Base-by-base conservation (phyloP, 2,797 vertebrate genomes). In the Lagocephalus sceleratus region DNA sequence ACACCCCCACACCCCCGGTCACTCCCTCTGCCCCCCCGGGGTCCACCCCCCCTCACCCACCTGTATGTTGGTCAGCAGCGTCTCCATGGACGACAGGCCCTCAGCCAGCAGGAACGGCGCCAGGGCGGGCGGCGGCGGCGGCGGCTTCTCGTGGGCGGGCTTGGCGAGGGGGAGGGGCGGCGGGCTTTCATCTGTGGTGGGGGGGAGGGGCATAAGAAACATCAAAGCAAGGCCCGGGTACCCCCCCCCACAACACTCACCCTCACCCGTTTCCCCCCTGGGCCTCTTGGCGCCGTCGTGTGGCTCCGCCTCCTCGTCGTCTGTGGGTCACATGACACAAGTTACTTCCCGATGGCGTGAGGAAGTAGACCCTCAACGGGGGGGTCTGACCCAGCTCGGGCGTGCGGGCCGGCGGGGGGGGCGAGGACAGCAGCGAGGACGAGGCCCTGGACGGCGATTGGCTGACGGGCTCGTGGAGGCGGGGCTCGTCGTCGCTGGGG, bases 61-160 rank as follows among this genome's bases (percentile, higher is more conserved):
- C 94, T 96, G 94, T 85, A 96, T 93, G 86, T 96, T 96, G 84
- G 93, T 95, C 83, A 96, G 89, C 78, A 96, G 87, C 29, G 93
- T 94, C 84, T 96, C 94, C 87, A 95, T 93, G 1, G 94, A 96
- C 3, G 93, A 95, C 58, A 96, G 84, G 29, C 93, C 93, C 76
- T 96, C 94, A 25, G 93, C 92, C 82, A 95, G 93, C 68, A 94
- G 88, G 71, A 94, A 92, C 0, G 93, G 93, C 6, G 91, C 83
- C 48, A 96, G 94, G 72, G 93, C 90, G 86, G 93, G 78, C 68
- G 94, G 92, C 81, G 93, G 90, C 77, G 91, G 86, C 81, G 93
- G 79, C 59, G 91, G 88, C 73, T 88, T 81, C 46, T 68, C 52
- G 51, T n/a, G n/a, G n/a, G n/a, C n/a, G n/a, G n/a, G n/a, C n/a